phyloP scores from a whole-genome alignment of 2,113 vertebrate species.

The Pitta sordida region DNA sequence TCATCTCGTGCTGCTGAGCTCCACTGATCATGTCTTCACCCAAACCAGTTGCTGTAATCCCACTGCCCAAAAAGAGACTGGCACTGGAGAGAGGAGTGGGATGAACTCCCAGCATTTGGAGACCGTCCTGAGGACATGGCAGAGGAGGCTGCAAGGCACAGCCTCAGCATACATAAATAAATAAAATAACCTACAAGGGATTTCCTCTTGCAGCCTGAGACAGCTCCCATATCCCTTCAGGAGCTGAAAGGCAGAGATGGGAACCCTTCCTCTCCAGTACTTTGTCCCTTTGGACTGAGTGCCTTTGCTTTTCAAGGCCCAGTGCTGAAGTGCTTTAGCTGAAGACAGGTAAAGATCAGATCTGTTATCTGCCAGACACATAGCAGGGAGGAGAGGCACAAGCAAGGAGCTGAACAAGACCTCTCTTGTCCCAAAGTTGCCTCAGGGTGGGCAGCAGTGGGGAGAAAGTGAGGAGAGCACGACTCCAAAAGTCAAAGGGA shows the following conservation, averaged over 20 bases:
- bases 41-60: background rate
- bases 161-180: background rate
- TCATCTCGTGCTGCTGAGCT: rapidly evolving
- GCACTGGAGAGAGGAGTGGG: background rate
- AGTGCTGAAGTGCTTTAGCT: no score
- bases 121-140: background rate
- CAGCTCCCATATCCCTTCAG: background rate
- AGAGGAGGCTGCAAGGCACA: background rate
- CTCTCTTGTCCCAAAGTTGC: background rate
- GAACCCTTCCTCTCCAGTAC: background rate
- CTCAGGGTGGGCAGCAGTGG: background rate
- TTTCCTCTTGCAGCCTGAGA: background rate
- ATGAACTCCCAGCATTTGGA: background rate
- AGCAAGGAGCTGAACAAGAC: background rate
- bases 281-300: background rate
- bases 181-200: background rate
- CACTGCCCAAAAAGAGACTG: background rate
- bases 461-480: rapidly evolving
- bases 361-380: background rate
- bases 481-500: background rate
- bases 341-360: background rate
- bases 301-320: background rate
- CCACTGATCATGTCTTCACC: background rate
- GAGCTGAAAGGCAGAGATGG: background rate
- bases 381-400: background rate